A percentile compares a stretch with the other conserved stretches of the same genome.
phyloP scores from a whole-genome alignment of 1,140 invertebrate species.

The Panonychus citri region DNA sequence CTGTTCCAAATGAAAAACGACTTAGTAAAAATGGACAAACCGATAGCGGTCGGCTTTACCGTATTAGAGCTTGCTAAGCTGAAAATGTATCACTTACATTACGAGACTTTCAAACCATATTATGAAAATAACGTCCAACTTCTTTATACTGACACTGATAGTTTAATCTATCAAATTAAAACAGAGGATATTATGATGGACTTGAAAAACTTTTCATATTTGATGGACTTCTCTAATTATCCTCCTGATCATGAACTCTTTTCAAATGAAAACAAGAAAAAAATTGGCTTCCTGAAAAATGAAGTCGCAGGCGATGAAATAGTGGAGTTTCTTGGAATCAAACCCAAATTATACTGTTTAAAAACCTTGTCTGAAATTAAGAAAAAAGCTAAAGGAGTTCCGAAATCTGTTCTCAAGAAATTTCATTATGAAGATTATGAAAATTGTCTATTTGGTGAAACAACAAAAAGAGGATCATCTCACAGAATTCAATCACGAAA shows the following conservation, averaged over 20 bases:
- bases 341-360: constrained; percentile 19
- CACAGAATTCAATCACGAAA: not conserved
- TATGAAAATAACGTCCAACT: constrained; percentile 18
- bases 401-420: not conserved
- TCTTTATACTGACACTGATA: constrained; percentile 25
- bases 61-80: constrained; percentile 16
- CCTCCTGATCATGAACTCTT: constrained; percentile 1
- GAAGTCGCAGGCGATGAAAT: constrained; percentile 23
- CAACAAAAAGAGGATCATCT: no score
- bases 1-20: constrained; percentile 13
- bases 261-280: constrained; percentile 24
- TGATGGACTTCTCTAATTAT: not conserved
- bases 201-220: constrained; percentile 14
- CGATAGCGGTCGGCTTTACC: constrained; percentile 15
- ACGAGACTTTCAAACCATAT: constrained; percentile 16
- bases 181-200: constrained; percentile 24
- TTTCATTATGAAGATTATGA: not conserved
- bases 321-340: constrained; percentile 22
- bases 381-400: not conserved
- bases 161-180: constrained; percentile 21
- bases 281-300: constrained; percentile 28
- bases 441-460: not conserved
- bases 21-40: constrained; percentile 13
- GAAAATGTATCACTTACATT: constrained; percentile 20
- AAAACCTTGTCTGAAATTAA: not conserved